Conservation (phyloP, 2,888 invertebrate species). For the Drosophila mettleri region DNA sequence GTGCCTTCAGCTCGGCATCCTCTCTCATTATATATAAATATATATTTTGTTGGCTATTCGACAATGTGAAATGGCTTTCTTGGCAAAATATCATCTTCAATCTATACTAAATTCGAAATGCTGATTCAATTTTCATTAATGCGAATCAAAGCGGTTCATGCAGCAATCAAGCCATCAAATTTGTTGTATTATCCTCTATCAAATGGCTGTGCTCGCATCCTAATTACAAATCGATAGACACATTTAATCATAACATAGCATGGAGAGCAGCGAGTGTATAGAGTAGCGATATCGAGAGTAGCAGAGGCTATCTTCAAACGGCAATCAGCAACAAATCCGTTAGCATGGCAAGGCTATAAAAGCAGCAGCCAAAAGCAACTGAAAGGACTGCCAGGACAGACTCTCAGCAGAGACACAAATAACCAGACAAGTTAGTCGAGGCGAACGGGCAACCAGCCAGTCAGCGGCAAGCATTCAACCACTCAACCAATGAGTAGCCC, state of each 20-base stretch:
- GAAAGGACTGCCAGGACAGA: conserved; percentile 11
- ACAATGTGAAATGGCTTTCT: conserved; percentile 1
- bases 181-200: conserved; percentile 30
- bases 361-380: conserved; percentile 30
- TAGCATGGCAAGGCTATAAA: conserved; percentile 76
- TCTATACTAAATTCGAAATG: conserved; percentile 19
- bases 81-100: conserved; percentile 7
- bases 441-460: conserved; percentile 20
- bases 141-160: conserved; percentile 38
- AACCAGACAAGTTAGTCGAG: conserved; percentile 43
- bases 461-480: conserved; percentile 13
- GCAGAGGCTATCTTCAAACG: conserved; percentile 59
- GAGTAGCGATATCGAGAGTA: conserved; percentile 28
- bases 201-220: conserved; percentile 17
- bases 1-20: too few species aligned
- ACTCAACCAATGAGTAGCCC: conserved; percentile 23
- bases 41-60: neutral
- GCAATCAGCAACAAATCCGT: conserved; percentile 76
- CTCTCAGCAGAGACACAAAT: conserved; percentile 53
- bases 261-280: neutral
- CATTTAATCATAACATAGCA: conserved; percentile 61
- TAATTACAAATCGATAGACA: conserved; percentile 71
- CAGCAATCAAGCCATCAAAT: conserved; percentile 41
- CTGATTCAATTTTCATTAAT: conserved; percentile 44
- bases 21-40: neutral